phyloP scores from a whole-genome alignment of 2,113 vertebrate species.

The Sciurus niger region DNA sequence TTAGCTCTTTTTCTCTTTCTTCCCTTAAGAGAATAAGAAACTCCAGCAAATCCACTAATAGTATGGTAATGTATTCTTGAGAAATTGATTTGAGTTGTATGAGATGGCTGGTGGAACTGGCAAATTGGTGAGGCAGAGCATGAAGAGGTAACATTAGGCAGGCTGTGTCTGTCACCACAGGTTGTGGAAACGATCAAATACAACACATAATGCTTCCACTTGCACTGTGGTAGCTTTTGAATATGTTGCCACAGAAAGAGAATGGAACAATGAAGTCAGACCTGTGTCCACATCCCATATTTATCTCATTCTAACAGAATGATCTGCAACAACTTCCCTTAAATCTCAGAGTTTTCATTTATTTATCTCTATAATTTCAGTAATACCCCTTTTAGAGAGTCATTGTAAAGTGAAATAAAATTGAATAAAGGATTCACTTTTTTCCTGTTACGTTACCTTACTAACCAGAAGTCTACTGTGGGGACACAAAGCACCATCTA shows the following conservation, averaged over 20 bases:
- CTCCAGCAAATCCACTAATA: not conserved
- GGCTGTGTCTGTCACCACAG: not conserved
- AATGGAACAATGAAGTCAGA: not conserved
- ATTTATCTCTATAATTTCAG: slow-evolving; percentile 40
- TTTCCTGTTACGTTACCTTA: not conserved
- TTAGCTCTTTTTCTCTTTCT: not conserved
- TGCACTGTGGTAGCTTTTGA: not conserved
- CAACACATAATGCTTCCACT: not conserved
- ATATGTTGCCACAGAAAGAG: not conserved
- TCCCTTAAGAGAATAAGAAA: not conserved
- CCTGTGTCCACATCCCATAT: not conserved
- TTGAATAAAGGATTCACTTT: not conserved
- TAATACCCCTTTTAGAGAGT: not conserved
- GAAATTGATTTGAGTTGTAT: slow-evolving; percentile 44
- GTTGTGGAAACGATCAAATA: not conserved
- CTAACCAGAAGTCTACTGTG: not conserved
- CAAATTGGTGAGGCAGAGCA: not conserved
- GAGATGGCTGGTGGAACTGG: not conserved
- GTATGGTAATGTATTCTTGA: slow-evolving; percentile 19
- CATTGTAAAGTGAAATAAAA: not conserved
- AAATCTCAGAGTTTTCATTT: slow-evolving; percentile 10
- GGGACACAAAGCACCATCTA: not conserved
- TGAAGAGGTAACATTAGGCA: not conserved
- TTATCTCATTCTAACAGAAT: slow-evolving; percentile 4
- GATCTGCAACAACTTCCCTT: not conserved